A percentile compares a stretch with the other conserved stretches of the same genome.
phyloP scores from a whole-genome alignment of 1,140 invertebrate species.

The Trichonephila clavata region DNA sequence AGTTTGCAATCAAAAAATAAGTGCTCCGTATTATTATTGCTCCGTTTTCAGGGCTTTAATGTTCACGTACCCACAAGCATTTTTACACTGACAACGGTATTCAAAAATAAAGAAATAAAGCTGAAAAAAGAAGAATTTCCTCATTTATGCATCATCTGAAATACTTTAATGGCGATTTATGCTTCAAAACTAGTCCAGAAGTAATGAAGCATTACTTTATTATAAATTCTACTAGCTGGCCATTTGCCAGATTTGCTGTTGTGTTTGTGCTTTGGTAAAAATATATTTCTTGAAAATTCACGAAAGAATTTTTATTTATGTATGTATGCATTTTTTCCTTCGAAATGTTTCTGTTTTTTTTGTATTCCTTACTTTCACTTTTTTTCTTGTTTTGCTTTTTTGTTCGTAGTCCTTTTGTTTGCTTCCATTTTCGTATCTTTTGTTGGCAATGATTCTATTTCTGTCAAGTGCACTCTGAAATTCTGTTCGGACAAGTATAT shows the following conservation, averaged over 20 bases:
- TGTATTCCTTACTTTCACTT: not conserved
- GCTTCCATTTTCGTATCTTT: conserved; percentile 35
- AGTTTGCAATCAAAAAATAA: not conserved
- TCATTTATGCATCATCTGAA: conserved; percentile 55
- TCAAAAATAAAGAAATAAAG: not conserved
- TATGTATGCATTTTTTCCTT: conserved; percentile 50
- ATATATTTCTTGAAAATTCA: conserved; percentile 45
- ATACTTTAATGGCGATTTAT: conserved; percentile 64
- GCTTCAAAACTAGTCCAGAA: conserved; percentile 48
- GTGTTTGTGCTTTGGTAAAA: conserved; percentile 46
- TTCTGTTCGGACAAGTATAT: conserved; percentile 16
- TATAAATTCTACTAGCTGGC: conserved; percentile 62
- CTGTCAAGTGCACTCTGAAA: conserved; percentile 3
- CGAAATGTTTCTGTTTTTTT: conserved; percentile 41
- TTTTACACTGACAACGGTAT: not conserved
- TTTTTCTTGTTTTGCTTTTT: conserved; percentile 21
- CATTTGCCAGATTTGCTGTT: conserved; percentile 48
- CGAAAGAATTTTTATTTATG: conserved; percentile 54
- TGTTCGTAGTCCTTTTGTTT: not conserved
- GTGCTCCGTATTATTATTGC: not conserved
- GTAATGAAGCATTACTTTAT: conserved; percentile 71
- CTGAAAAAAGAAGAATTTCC: not conserved
- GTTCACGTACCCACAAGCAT: not conserved
- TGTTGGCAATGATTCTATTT: conserved; percentile 58
- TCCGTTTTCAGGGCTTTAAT: not conserved